phyloP scores from a whole-genome alignment of 1,140 invertebrate genomes.

The Pentalonia nigronervosa region DNA sequence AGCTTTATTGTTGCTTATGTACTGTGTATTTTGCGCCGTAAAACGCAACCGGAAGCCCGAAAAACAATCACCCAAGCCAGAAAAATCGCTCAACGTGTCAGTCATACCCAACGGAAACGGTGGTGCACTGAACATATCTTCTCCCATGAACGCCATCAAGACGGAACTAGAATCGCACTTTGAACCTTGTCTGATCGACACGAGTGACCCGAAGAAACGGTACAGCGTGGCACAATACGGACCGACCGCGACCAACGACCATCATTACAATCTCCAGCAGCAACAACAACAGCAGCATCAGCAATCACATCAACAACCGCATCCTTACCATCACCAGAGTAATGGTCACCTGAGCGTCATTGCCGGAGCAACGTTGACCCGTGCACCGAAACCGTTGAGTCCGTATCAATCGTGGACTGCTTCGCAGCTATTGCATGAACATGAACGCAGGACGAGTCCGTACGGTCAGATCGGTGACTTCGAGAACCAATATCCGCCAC shows the following conservation, averaged over 20 bases:
- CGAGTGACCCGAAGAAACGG: slow-evolving; percentile 65
- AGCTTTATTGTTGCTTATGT: slow-evolving; percentile 64
- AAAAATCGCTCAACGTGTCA: slow-evolving; percentile 62
- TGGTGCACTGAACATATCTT: slow-evolving; percentile 15
- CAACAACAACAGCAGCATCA: slow-evolving; percentile 63
- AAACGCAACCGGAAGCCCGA: slow-evolving; percentile 62
- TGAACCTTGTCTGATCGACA: slow-evolving; percentile 61
- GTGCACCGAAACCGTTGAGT: slow-evolving; percentile 65
- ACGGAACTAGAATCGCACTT: slow-evolving; percentile 62
- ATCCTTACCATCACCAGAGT: slow-evolving; percentile 59
- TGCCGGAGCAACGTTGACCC: slow-evolving; percentile 62
- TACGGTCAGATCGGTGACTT: slow-evolving; percentile 62
- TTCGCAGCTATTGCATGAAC: slow-evolving; percentile 69
- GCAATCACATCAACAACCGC: slow-evolving; percentile 60
- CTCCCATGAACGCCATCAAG: slow-evolving; percentile 53
- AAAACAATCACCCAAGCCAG: slow-evolving; percentile 59
- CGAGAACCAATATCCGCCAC: slow-evolving; percentile 60
- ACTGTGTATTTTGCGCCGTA: slow-evolving; percentile 66
- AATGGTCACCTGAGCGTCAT: slow-evolving; percentile 55
- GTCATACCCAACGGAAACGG: slow-evolving; percentile 61
- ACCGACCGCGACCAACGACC: background rate
- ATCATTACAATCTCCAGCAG: slow-evolving; percentile 60
- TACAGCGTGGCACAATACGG: slow-evolving; percentile 65
- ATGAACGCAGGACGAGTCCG: slow-evolving; percentile 68
- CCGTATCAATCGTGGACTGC: slow-evolving; percentile 70